Evolutionary conservation across 2,113 vertebrate species (phyloP).

Genomic region (Columba janthina): DNA sequence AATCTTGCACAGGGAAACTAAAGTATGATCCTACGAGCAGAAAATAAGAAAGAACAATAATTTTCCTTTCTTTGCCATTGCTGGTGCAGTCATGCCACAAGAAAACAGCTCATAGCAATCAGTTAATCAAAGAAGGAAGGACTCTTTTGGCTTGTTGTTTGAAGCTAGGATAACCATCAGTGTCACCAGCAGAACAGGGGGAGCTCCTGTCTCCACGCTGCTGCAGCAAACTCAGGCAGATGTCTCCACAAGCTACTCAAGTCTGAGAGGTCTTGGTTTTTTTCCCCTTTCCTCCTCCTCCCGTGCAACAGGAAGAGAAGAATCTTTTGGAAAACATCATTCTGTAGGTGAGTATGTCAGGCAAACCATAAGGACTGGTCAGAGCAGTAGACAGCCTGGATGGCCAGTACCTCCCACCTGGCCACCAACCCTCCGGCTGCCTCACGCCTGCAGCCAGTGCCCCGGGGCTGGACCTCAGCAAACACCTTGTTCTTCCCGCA

Average conservation of each 20-base stretch:
- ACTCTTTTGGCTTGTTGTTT: background rate
- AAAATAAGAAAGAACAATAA: background rate
- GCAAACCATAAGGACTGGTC: background rate
- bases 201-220: background rate
- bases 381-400: too few relatives aligned
- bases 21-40: accelerated
- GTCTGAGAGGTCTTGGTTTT: background rate
- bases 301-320: background rate
- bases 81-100: background rate
- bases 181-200: background rate
- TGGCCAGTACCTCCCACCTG: background rate
- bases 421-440: background rate
- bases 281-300: background rate
- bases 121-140: background rate
- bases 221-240: background rate
- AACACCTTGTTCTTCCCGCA: background rate
- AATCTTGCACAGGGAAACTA: background rate
- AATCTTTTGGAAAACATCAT: background rate
- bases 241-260: background rate
- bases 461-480: background rate
- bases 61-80: background rate
- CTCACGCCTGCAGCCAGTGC: background rate
- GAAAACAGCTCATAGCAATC: background rate
- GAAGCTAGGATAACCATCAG: background rate
- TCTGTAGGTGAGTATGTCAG: background rate